These are phyloP conservation scores for Habroteleia sp. DNA, from an alignment of 2,888 invertebrate genomes.

Conservation along the genomic window DNA sequence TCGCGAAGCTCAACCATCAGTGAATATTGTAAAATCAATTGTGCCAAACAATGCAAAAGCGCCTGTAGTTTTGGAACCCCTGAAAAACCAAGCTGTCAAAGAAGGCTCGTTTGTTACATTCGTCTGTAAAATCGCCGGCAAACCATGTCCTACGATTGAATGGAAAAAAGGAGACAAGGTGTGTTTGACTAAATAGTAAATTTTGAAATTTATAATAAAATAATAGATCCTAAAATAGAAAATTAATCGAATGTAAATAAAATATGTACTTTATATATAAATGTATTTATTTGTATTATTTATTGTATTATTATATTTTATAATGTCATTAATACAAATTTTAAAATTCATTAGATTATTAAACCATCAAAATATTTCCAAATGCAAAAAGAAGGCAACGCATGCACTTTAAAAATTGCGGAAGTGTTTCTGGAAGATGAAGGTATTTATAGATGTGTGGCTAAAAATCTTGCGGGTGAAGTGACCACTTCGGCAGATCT, in stretches of 20 bases:
- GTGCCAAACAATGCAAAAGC: slow-evolving; percentile 89
- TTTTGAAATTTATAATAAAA: too few relatives aligned
- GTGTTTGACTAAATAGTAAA: too few relatives aligned
- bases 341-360: slow-evolving; percentile 87
- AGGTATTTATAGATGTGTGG: slow-evolving; percentile 97
- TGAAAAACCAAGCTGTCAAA: slow-evolving; percentile 92
- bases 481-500: slow-evolving; percentile 89
- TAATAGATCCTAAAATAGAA: too few relatives aligned
- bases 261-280: too few relatives aligned
- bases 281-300: too few relatives aligned
- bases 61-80: slow-evolving; percentile 91
- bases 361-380: slow-evolving; percentile 99
- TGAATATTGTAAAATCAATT: slow-evolving; percentile 85
- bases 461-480: slow-evolving; percentile 90
- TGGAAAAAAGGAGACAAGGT: slow-evolving; percentile 96
- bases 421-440: slow-evolving; percentile 99
- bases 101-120: slow-evolving; percentile 97
- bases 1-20: slow-evolving; percentile 86
- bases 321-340: too few relatives aligned
- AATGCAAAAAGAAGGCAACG: slow-evolving; percentile 94
- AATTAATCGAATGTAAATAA: too few relatives aligned
- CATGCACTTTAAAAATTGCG: slow-evolving; percentile 92
- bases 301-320: too few relatives aligned
- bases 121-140: slow-evolving; percentile 91
- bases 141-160: slow-evolving; percentile 90